These are phyloP conservation scores for Champsocephalus esox DNA, from an alignment of 2,797 vertebrate species.

Conservation along the genomic window DNA sequence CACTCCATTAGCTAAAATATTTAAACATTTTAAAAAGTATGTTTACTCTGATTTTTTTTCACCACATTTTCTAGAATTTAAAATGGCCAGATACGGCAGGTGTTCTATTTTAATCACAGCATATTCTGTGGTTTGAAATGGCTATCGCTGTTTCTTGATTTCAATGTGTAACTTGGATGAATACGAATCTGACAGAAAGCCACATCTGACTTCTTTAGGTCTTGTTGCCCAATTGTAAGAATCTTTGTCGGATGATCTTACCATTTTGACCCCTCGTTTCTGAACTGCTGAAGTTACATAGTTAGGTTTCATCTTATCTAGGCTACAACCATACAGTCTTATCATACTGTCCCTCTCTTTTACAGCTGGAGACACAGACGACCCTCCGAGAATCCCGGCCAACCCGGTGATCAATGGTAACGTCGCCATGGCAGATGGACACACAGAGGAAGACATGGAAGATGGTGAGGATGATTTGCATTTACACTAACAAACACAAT, in stretches of 20 bases:
- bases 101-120: background rate
- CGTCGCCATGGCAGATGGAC: slow-evolving; percentile 95
- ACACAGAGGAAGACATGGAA: slow-evolving; percentile 99
- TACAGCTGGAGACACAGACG: slow-evolving; percentile 96
- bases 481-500: background rate
- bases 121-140: background rate
- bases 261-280: background rate
- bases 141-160: background rate
- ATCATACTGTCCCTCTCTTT: slow-evolving; percentile 6
- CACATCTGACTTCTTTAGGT: background rate
- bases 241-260: background rate
- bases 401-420: slow-evolving; percentile 99
- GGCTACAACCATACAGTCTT: background rate
- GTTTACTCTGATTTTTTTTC: background rate
- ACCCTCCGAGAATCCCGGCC: slow-evolving; percentile 97
- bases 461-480: slow-evolving; percentile 87
- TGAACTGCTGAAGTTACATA: background rate
- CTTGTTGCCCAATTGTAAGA: background rate
- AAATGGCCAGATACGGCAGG: background rate
- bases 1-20: background rate
- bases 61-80: background rate
- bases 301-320: background rate
- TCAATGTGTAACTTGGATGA: background rate
- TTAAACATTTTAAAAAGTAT: background rate
- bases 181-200: background rate